Percentiles rank a stretch among this genome's conserved stretches.
Conservation (phyloP, 2,888 invertebrate genomes). For the Hesperia comma region DNA sequence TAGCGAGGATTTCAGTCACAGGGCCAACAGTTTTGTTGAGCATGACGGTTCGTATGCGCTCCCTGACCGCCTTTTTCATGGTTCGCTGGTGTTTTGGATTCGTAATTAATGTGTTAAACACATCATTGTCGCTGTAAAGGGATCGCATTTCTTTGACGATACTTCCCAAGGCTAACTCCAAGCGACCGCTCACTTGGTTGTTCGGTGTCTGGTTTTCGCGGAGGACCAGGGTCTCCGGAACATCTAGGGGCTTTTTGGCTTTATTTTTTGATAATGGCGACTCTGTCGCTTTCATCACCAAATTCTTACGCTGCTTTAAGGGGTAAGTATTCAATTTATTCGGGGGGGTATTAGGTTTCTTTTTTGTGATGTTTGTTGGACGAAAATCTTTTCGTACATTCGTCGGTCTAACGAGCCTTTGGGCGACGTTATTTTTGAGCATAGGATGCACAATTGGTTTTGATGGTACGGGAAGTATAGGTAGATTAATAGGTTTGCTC, state of each 20-base stretch:
- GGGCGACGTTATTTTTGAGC: constrained; percentile 45
- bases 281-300: constrained; percentile 27
- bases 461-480: background rate
- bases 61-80: constrained; percentile 65
- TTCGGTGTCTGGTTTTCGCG: constrained; percentile 53
- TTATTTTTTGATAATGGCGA: background rate
- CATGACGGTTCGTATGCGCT: constrained; percentile 62
- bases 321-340: constrained; percentile 49
- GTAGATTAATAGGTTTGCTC: constrained; percentile 6
- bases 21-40: constrained; percentile 57
- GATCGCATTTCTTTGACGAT: constrained; percentile 62
- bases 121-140: constrained; percentile 37
- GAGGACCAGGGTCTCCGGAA: constrained; percentile 44
- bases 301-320: constrained; percentile 34
- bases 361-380: constrained; percentile 54
- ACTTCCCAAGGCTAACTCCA: constrained; percentile 67
- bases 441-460: constrained; percentile 25
- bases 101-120: constrained; percentile 41
- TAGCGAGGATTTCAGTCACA: constrained; percentile 48
- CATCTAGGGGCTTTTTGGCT: background rate
- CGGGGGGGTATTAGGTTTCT: constrained; percentile 46
- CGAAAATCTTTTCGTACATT: constrained; percentile 48
- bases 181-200: constrained; percentile 60
- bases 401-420: constrained; percentile 37
- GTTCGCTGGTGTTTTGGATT: constrained; percentile 46